Evolutionary conservation across 2,888 invertebrate genomes (phyloP), one percentile per base, ranked within the genome.

Genomic region (Brassicogethes aeneus): DNA sequence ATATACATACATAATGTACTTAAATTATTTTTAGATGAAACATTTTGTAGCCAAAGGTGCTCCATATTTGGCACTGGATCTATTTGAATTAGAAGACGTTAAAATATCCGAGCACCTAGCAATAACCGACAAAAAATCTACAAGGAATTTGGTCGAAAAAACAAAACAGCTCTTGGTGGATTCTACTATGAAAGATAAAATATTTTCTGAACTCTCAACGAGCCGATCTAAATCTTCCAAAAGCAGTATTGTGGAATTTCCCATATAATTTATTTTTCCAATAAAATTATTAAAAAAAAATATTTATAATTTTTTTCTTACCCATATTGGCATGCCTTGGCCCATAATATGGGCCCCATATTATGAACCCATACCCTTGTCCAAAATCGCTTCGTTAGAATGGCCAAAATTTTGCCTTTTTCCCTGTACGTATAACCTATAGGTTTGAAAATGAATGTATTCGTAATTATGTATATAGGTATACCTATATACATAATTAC

Each of bases 51-150:
- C 65, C 2, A 64, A 70, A 34, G 74, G 78, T 0, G 77, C 78
- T 0, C 79, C 80, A 0, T 76, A 76, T 59, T 61, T 78, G 34
- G 75, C 77, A 0, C 57, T 79, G 42, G 69, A 68, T 43, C 66
- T 74, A 17, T 62, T 66, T 43, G 71, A 73, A 7, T 69, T 74
- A 30, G 62, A 69, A 10, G 71, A 72, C 2, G 61, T 73, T 0
- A 63, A 69, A 42, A 52, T 72, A 31, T 56, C 64, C 2, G 44
- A 56, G 2, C 47, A 61, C 43, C 46, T 70, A 34, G 64, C 66
- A 10, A 41, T 62, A n/a, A 64, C 67, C 10, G 51, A 51, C 7
- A 56, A 51, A 17, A 65, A 54, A 41, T 53, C 49, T 45, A 53
- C 50, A 2, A 54, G 51, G 48, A 41, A 50, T 30, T 44, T 57